phyloP scores from a whole-genome alignment of 2,113 vertebrate genomes.

The Triplophysa dalaica region DNA sequence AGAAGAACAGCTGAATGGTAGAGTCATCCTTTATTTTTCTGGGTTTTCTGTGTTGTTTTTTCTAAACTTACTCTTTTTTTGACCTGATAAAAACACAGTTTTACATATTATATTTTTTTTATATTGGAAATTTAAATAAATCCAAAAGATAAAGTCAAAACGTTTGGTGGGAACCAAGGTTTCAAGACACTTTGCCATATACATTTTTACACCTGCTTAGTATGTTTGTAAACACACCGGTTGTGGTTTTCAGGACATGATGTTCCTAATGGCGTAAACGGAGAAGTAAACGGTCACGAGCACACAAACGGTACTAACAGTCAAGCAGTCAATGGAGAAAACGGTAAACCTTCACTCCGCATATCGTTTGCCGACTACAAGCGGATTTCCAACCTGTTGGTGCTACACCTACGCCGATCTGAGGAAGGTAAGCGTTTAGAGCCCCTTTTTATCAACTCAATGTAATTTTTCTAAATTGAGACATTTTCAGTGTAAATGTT shows the following conservation, averaged over 20 bases:
- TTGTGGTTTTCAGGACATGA: constrained; percentile 69
- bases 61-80: no score
- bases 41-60: no score
- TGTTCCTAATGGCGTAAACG: constrained; percentile 76
- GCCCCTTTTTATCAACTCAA: neutral
- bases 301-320: constrained; percentile 69
- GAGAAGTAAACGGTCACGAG: constrained; percentile 60
- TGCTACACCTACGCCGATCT: constrained; percentile 86
- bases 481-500: no score
- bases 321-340: constrained; percentile 67
- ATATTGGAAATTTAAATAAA: no score
- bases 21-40: neutral
- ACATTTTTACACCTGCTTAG: no score
- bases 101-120: neutral
- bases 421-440: constrained; percentile 83
- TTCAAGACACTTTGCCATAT: no score
- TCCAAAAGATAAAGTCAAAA: no score
- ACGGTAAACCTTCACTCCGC: constrained; percentile 79
- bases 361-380: constrained; percentile 91
- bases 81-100: neutral
- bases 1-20: constrained; percentile 61
- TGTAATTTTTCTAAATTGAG: no score
- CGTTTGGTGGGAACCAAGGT: no score
- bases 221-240: neutral
- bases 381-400: constrained; percentile 92